phyloP scores from a whole-genome alignment of 2,888 invertebrate species.

The Halictus quadricinctus region DNA sequence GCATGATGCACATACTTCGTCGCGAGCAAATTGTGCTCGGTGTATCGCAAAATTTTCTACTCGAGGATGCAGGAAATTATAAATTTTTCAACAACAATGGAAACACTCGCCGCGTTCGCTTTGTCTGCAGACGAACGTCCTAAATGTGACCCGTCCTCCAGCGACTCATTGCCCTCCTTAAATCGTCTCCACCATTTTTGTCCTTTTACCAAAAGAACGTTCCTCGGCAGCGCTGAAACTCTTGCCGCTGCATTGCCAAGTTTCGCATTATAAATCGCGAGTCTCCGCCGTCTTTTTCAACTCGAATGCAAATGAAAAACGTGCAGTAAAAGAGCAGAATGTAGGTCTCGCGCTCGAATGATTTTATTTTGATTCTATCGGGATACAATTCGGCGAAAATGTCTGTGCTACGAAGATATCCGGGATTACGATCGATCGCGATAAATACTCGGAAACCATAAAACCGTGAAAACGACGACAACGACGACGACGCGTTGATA shows the following conservation, averaged over 20 bases:
- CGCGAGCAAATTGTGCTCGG: neutral
- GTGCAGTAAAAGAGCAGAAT: neutral
- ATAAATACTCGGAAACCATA: neutral
- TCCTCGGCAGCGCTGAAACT: neutral
- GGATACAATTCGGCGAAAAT: neutral
- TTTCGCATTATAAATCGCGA: neutral
- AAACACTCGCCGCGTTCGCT: neutral
- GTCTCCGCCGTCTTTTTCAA: neutral
- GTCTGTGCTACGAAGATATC: neutral
- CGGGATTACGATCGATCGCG: neutral
- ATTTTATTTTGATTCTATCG: neutral
- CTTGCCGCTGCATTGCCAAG: conserved; percentile 2
- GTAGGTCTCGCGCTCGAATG: neutral
- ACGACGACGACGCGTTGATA: neutral
- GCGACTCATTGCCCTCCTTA: conserved; percentile 7
- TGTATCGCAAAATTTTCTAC: neutral
- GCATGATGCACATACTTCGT: neutral
- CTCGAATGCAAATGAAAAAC: neutral
- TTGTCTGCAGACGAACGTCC: neutral
- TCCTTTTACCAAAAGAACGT: neutral
- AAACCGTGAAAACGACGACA: neutral
- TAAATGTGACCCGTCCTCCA: conserved; percentile 1
- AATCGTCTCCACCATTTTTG: neutral
- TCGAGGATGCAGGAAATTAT: neutral
- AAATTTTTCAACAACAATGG: neutral